Base-by-base conservation (phyloP, 2,113 vertebrate genomes). In the Barnardius zonarius region DNA sequence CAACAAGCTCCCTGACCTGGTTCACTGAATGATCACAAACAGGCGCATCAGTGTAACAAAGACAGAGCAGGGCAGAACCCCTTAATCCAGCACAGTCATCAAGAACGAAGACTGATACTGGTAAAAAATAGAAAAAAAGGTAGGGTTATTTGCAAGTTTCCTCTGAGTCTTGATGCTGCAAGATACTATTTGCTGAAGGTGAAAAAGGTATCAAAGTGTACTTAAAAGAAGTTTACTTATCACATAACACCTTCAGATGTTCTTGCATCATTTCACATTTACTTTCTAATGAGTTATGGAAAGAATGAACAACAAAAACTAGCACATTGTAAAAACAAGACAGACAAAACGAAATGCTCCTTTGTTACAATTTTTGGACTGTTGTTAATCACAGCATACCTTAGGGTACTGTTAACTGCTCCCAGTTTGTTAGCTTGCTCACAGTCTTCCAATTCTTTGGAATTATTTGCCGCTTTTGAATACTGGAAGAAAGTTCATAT, bases 341-440 rank as follows among this genome's bases (percentile, higher is more conserved):
- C 41, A 84, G 39, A 87, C 49, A 82, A 92, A 92, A 70, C 19
- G 27, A 90, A 79, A 86, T 8, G 11, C 13, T 73, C 87, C 66
- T 82, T 88, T 95, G 43, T 93, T 83, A 95, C 22, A 78, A 22
- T 30, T 84, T 93, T 72, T 33, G 52, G 78, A 90, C 11, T 63
- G 83, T 11, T 89, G 16, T 78, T 92, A 96, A 96, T 61, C 30
- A 88, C 62, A 95, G 72, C 95, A 97, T 98, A 99, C 99, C 99
- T 99, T 95, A 99, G 97, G 13, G 99, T 99, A 98, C 98, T 99
- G 97, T 99, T 99, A 94, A 99, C 97, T 82, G 99, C 99, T 49
- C 99, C 99, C 93, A 99, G 98, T 70, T 99, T 98, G 86, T 98
- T 98, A 67, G 98, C 99, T 97, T 99, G 99, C 67, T 99, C 98